Evolutionary conservation across 2,797 vertebrate genomes (phyloP).

Genomic region (Megalops cyprinoides): DNA sequence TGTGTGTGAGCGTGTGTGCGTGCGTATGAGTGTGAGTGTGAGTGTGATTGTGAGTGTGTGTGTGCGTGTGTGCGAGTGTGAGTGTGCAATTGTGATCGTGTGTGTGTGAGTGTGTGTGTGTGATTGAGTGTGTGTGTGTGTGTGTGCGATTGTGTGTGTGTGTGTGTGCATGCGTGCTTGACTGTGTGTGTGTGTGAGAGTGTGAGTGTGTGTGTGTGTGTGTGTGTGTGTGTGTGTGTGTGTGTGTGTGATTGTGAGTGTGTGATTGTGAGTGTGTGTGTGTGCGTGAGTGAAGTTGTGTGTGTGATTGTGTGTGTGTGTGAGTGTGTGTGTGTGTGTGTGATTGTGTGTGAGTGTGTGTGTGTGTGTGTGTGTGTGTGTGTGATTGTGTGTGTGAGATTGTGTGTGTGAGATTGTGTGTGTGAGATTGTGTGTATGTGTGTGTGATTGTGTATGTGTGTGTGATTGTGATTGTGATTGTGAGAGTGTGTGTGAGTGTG

Average conservation of each 20-base stretch:
- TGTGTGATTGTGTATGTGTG: background rate
- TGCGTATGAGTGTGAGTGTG: background rate
- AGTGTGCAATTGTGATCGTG: background rate
- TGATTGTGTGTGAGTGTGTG: background rate
- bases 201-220: background rate
- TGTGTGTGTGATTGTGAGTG: background rate
- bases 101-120: background rate
- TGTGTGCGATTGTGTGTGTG: conserved; percentile 50
- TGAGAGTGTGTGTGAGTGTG: background rate
- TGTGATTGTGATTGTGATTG: too few species aligned
- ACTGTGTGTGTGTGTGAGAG: background rate
- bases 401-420: too few species aligned
- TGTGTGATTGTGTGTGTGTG: too few species aligned
- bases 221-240: conserved; percentile 39
- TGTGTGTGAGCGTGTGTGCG: background rate
- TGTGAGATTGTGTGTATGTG: too few species aligned
- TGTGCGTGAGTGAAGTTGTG: conserved; percentile 41
- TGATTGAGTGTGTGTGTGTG: background rate
- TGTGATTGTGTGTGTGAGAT: too few species aligned
- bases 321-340: too few species aligned
- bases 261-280: background rate
- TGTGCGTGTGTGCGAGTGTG: background rate
- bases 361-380: too few species aligned
- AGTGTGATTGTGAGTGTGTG: background rate
- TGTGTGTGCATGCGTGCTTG: too few species aligned